Percentiles rank a stretch among this genome's conserved stretches.
Conservation (phyloP, 2,797 vertebrate genomes). For the Parotocinclus haroldoi region DNA sequence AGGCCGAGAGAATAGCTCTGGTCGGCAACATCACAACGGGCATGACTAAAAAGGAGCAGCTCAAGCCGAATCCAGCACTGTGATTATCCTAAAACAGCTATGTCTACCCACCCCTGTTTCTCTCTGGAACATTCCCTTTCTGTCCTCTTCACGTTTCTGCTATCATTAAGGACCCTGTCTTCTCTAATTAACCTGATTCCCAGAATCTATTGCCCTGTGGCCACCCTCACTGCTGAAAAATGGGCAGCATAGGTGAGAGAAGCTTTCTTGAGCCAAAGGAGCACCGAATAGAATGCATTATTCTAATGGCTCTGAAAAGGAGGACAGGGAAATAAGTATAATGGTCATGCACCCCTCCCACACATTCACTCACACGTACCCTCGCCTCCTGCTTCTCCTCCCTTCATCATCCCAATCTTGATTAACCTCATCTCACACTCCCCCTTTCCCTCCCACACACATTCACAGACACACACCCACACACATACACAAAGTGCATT, state of each 20-base stretch:
- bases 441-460: constrained; percentile 71
- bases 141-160: constrained; percentile 56
- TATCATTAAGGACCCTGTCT: constrained; percentile 67
- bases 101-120: constrained; percentile 43
- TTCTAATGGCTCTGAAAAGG: constrained; percentile 76
- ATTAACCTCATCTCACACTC: constrained; percentile 74
- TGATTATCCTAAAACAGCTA: constrained; percentile 55
- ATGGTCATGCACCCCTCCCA: constrained; percentile 75
- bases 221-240: constrained; percentile 76
- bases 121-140: constrained; percentile 19
- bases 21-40: constrained; percentile 69
- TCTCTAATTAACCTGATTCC: constrained; percentile 82
- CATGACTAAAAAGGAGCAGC: constrained; percentile 61
- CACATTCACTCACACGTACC: constrained; percentile 67
- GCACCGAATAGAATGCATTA: constrained; percentile 71
- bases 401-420: constrained; percentile 73
- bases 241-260: constrained; percentile 80
- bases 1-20: constrained; percentile 70
- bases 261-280: constrained; percentile 65
- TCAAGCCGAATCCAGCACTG: constrained; percentile 56
- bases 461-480: constrained; percentile 77
- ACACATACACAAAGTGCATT: constrained; percentile 74
- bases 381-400: constrained; percentile 66
- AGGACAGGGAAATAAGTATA: constrained; percentile 79
- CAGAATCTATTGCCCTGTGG: constrained; percentile 76